Percentiles rank a stretch among this genome's conserved stretches.
Conservation (phyloP, 2,888 invertebrate genomes). For the Xanthia togata region DNA sequence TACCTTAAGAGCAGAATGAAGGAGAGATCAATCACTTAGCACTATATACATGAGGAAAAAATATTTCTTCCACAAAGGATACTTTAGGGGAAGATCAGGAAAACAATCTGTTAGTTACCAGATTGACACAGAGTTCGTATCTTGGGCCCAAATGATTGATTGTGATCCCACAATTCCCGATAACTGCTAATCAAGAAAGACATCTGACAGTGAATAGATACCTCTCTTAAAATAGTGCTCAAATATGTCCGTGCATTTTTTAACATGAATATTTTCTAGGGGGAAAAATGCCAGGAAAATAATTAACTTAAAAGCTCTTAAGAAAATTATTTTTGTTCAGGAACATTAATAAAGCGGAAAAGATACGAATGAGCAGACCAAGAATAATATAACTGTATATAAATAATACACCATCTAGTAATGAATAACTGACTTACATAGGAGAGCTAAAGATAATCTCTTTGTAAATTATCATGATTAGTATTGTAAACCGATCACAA, state of each 20-base stretch:
- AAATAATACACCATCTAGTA: conserved; percentile 9
- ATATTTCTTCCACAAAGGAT: conserved; percentile 8
- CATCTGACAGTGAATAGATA: background rate
- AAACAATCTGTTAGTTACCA: conserved; percentile 70
- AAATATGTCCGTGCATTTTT: background rate
- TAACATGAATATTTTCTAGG: background rate
- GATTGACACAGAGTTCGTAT: conserved; percentile 42
- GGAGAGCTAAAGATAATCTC: background rate
- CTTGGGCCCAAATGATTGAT: conserved; percentile 25
- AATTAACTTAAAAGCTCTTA: conserved; percentile 34
- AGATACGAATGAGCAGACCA: conserved; percentile 29
- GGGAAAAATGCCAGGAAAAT: background rate
- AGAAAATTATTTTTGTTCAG: conserved; percentile 31
- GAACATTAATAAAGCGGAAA: conserved; percentile 33
- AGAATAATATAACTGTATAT: too few species aligned
- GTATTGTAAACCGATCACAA: background rate
- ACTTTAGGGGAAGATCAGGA: conserved; percentile 34
- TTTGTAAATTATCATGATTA: background rate
- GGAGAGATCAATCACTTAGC: conserved; percentile 37
- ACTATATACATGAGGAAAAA: conserved; percentile 14
- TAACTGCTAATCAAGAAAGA: background rate
- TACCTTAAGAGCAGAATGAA: conserved; percentile 7
- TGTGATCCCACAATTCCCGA: background rate
- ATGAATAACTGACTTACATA: background rate
- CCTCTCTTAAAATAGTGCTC: background rate